phyloP scores from a whole-genome alignment of 1,140 invertebrate species.

The Zelostemma sp. region DNA sequence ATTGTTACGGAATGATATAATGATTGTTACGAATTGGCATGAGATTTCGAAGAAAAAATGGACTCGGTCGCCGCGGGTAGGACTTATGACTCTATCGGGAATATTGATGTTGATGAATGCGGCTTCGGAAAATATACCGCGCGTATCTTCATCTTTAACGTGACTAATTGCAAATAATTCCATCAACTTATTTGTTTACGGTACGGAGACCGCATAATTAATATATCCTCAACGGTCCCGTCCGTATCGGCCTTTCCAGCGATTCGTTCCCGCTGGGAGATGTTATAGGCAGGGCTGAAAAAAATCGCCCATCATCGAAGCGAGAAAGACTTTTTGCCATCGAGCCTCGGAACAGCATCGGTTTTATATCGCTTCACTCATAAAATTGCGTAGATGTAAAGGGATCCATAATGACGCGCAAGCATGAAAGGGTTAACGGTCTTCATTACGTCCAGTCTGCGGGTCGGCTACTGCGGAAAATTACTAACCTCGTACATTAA shows the following conservation, averaged over 20 bases:
- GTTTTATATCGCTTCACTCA: constrained; percentile 13
- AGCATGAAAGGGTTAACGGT: constrained; percentile 52
- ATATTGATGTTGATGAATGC: neutral
- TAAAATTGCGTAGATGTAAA: constrained; percentile 30
- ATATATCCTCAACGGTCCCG: neutral
- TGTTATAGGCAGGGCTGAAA: constrained; percentile 27
- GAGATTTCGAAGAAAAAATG: no score
- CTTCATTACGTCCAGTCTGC: constrained; percentile 45
- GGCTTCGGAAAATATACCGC: neutral
- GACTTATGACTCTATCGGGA: neutral
- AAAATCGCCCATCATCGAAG: constrained; percentile 35
- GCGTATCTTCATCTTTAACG: neutral
- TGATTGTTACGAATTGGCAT: no score
- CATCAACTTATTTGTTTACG: constrained; percentile 2
- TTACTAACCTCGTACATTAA: constrained; percentile 41
- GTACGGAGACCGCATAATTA: neutral
- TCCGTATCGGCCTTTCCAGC: neutral
- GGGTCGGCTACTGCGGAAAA: constrained; percentile 34
- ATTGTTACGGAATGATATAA: no score
- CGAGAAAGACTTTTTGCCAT: constrained; percentile 7
- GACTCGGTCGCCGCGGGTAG: no score
- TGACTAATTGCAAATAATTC: constrained; percentile 1
- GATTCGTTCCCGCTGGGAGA: constrained; percentile 5
- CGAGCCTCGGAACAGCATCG: neutral
- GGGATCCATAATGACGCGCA: constrained; percentile 32